Evolutionary conservation across 2,888 invertebrate species (phyloP).

Genomic region (Trachelus stipa): DNA sequence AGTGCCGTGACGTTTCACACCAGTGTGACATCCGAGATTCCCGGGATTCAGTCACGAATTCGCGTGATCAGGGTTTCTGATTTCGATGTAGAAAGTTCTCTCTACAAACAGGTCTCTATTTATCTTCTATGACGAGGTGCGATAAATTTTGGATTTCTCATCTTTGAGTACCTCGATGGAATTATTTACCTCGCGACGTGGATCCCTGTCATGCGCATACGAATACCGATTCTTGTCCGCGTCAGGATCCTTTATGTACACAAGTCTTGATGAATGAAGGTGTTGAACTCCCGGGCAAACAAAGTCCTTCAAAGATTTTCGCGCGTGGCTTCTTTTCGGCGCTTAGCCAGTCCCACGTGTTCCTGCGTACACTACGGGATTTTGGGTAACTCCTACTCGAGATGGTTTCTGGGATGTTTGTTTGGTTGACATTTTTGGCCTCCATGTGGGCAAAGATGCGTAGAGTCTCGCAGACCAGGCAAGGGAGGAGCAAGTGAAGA

Average conservation of each 20-base stretch:
- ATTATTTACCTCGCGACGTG: not conserved
- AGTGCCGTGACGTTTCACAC: slow-evolving; percentile 57
- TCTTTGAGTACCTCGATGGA: not conserved
- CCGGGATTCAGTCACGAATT: slow-evolving; percentile 56
- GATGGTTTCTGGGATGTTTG: not conserved
- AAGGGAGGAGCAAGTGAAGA: not conserved
- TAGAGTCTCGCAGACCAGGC: not conserved
- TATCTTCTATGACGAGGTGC: not conserved
- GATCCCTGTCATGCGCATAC: not conserved
- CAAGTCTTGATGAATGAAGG: not conserved
- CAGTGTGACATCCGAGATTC: slow-evolving; percentile 55
- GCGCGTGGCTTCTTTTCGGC: not conserved
- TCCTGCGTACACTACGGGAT: not conserved
- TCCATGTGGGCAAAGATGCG: not conserved
- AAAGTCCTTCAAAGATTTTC: not conserved
- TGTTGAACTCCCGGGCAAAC: not conserved
- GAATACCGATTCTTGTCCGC: not conserved
- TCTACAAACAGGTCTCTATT: not conserved
- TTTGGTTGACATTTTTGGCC: not conserved
- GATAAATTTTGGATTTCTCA: not conserved
- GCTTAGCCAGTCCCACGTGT: not conserved
- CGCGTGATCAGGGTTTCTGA: slow-evolving; percentile 43
- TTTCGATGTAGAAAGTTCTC: not conserved
- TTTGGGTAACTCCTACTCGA: not conserved
- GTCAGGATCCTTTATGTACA: not conserved